Base-by-base conservation (phyloP, 1,140 invertebrate species). In the Drosophila burlai region DNA sequence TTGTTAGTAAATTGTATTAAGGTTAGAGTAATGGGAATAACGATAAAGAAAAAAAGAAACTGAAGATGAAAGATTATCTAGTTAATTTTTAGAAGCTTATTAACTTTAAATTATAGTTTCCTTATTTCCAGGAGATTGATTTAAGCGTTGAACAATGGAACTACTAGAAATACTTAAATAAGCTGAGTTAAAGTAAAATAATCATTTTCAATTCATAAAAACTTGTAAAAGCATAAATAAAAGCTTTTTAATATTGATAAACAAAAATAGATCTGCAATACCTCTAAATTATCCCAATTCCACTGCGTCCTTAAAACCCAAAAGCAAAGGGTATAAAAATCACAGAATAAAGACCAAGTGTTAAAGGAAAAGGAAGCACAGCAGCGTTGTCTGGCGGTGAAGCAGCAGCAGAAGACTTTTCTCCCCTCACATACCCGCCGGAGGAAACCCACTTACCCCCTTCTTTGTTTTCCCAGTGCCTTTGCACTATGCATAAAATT, bases 401-500 rank as follows among this genome's bases (percentile, higher is more conserved):
- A 76, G 63, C 54, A 67, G 45, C 45, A 54, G 34, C 34, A 47
- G 24, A 52, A 26, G 43, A 13, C 15, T 45, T 73, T 73, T 18
- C 34, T 10, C 6, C 21, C 11, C 54, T 52, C 15, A 15, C 50
- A 58, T 58, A 15, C 7, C 5, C 31, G 4, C 16, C 24, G 11
- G n/a, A 29, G 4, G 24, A 21, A 40, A 40, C 54, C 15, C 11
- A 7, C 21, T 18, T 16, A 4, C 18, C 38, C 16, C 34, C 24
- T 16, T 24, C 10, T 11, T 16, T 46, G 21, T 52, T 42, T 52
- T 69, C 21, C 58, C 31, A 43, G 24, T 54, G 47, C 57, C 50
- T 47, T 61, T 38, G 40, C 43, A 60, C 47, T 61, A 55, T 78
- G 74, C 64, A 78, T 77, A 66, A 76, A 63, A 72, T 71, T 81